These are phyloP conservation scores for Habrosyne pyritoides DNA, from an alignment of 2,888 invertebrate genomes.

Conservation along the genomic window DNA sequence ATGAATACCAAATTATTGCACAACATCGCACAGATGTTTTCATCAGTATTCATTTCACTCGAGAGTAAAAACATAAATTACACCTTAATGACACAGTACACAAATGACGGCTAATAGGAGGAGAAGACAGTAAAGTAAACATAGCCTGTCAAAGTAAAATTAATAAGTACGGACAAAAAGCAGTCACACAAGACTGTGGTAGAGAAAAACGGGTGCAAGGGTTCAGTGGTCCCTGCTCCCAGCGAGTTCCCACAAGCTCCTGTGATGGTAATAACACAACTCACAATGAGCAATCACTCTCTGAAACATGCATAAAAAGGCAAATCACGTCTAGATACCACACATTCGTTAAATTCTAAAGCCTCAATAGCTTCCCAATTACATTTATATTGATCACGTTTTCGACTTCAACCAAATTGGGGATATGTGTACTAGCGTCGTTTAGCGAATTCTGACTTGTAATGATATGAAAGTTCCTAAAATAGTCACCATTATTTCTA, in stretches of 20 bases:
- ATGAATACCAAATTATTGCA: too few relatives aligned
- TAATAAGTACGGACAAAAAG: constrained; percentile 53
- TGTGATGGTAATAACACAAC: constrained; percentile 54
- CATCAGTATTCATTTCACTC: neutral
- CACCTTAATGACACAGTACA: constrained; percentile 18
- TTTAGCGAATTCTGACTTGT: neutral
- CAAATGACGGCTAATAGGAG: neutral
- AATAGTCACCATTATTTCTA: constrained; percentile 25
- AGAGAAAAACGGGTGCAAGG: constrained; percentile 66
- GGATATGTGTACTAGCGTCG: neutral
- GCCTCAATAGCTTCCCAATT: neutral
- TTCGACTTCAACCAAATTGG: neutral
- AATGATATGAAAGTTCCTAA: constrained; percentile 7
- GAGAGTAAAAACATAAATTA: neutral
- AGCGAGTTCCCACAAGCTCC: constrained; percentile 62
- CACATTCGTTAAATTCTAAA: constrained; percentile 13
- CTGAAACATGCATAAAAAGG: constrained; percentile 17
- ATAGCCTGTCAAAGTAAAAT: constrained; percentile 50
- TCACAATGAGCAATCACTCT: constrained; percentile 62
- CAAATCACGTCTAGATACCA: constrained; percentile 13
- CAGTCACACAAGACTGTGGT: constrained; percentile 49
- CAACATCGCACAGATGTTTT: too few relatives aligned
- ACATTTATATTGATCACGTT: neutral
- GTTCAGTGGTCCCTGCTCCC: constrained; percentile 64
- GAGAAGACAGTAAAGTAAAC: constrained; percentile 15